These are phyloP conservation scores for Oenanthe oenanthe DNA, from an alignment of 2,113 vertebrate species.

Conservation along the genomic window DNA sequence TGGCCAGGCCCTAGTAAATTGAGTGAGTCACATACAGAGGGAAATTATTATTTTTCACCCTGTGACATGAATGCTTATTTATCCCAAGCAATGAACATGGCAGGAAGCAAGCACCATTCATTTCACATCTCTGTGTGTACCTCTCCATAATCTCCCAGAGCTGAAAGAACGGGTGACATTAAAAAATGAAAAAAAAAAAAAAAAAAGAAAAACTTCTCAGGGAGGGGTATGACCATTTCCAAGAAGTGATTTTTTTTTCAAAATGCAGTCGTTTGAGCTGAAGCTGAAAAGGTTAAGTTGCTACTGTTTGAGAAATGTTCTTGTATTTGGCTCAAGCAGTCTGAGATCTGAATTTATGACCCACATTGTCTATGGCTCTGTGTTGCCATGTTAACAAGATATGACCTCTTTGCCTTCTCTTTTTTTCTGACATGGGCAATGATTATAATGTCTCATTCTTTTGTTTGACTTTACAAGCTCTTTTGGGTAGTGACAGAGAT, in stretches of 20 bases:
- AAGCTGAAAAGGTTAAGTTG: not conserved
- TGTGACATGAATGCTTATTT: constrained; percentile 52
- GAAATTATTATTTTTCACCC: constrained; percentile 50
- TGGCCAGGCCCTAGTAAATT: not conserved
- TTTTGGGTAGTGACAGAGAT: not conserved
- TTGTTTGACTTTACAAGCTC: not conserved
- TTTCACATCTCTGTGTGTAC: constrained; percentile 46
- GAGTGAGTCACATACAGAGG: constrained; percentile 29
- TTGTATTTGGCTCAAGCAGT: not conserved
- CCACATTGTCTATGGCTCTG: not conserved
- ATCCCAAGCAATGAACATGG: not conserved
- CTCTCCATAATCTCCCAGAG: not conserved
- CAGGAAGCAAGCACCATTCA: constrained; percentile 15
- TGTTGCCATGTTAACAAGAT: not conserved
- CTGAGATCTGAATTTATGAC: not conserved
- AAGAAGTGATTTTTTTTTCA: not conserved
- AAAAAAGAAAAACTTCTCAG: not conserved
- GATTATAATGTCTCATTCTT: not conserved
- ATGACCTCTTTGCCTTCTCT: not conserved
- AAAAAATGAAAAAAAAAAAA: not conserved
- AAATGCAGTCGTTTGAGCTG: not conserved
- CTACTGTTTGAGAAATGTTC: not conserved
- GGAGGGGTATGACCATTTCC: not conserved
- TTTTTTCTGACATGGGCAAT: not conserved
- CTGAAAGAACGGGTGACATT: not conserved